A percentile compares a stretch with the other conserved stretches of the same genome.
Evolutionary conservation across 2,888 invertebrate genomes (phyloP).

Genomic region (Blastobasis lacticolella): DNA sequence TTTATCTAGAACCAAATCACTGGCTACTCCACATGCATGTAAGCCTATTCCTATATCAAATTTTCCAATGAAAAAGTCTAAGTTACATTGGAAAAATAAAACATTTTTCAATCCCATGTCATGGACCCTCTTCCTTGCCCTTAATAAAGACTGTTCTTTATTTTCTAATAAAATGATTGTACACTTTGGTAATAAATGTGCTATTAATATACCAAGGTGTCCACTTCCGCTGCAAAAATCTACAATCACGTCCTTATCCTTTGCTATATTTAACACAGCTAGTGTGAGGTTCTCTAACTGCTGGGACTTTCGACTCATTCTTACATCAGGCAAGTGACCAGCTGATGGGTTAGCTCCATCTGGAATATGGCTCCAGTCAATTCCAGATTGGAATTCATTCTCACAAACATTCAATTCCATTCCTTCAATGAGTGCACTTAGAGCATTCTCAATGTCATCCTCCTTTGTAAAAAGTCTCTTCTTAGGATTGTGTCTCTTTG

Average conservation of each 20-base stretch:
- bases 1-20: constrained; percentile 91
- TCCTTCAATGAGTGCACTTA: constrained; percentile 52
- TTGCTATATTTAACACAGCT: constrained; percentile 82
- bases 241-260: constrained; percentile 81
- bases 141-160: constrained; percentile 87
- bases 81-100: constrained; percentile 88
- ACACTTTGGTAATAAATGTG: constrained; percentile 84
- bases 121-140: constrained; percentile 82
- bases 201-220: constrained; percentile 91
- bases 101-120: constrained; percentile 82
- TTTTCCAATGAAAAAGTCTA: constrained; percentile 87
- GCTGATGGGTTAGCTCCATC: constrained; percentile 83
- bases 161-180: constrained; percentile 90
- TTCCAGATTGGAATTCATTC: constrained; percentile 31
- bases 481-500: constrained; percentile 82
- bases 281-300: constrained; percentile 90
- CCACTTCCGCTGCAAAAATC: constrained; percentile 97
- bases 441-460: constrained; percentile 79
- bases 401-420: constrained; percentile 51
- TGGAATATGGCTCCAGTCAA: constrained; percentile 84
- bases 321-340: constrained; percentile 83
- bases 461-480: constrained; percentile 85
- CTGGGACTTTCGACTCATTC: constrained; percentile 85
- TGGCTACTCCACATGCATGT: constrained; percentile 96
- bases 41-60: constrained; percentile 92